phyloP scores from a whole-genome alignment of 1,140 invertebrate species.

The Drosophila rufa region DNA sequence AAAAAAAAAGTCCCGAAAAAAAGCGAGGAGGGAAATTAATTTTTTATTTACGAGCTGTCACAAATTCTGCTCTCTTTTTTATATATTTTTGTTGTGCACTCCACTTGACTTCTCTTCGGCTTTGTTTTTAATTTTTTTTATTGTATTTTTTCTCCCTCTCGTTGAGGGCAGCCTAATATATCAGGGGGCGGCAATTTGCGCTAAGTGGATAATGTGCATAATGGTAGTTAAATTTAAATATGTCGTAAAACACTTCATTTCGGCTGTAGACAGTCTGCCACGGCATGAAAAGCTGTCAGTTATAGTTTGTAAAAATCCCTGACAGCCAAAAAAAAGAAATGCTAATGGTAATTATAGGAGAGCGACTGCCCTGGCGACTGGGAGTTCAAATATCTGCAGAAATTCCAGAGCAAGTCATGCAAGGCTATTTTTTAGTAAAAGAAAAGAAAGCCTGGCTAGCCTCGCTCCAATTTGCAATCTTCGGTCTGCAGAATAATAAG shows the following conservation, averaged over 20 bases:
- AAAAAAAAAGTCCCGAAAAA: conserved; percentile 23
- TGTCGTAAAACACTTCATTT: conserved; percentile 82
- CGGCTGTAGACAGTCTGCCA: conserved; percentile 44
- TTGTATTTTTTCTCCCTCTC: conserved; percentile 17
- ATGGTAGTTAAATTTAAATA: conserved; percentile 83
- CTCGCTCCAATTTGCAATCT: conserved; percentile 19
- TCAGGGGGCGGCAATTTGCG: conserved; percentile 78
- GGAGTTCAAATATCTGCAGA: conserved; percentile 38
- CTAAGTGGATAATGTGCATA: conserved; percentile 82
- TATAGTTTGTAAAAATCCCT: conserved; percentile 55
- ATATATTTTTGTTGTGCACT: conserved; percentile 20
- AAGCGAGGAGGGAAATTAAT: conserved; percentile 65
- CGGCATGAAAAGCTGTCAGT: conserved; percentile 67
- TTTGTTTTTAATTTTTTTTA: conserved; percentile 55
- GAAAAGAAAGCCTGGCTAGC: conserved; percentile 20
- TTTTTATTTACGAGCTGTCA: conserved; percentile 83
- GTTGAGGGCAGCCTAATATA: conserved; percentile 64
- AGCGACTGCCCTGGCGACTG: neutral
- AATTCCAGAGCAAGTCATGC: conserved; percentile 57
- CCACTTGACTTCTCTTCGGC: conserved; percentile 56
- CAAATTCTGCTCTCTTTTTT: conserved; percentile 70
- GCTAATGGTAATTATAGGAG: conserved; percentile 54
- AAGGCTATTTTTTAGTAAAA: conserved; percentile 6
- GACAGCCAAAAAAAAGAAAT: conserved; percentile 46
- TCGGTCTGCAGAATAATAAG: conserved; percentile 21